A percentile compares a stretch with the other conserved stretches of the same genome.
Conservation (phyloP, 2,888 invertebrate species). For the Flexamia atlantica region DNA sequence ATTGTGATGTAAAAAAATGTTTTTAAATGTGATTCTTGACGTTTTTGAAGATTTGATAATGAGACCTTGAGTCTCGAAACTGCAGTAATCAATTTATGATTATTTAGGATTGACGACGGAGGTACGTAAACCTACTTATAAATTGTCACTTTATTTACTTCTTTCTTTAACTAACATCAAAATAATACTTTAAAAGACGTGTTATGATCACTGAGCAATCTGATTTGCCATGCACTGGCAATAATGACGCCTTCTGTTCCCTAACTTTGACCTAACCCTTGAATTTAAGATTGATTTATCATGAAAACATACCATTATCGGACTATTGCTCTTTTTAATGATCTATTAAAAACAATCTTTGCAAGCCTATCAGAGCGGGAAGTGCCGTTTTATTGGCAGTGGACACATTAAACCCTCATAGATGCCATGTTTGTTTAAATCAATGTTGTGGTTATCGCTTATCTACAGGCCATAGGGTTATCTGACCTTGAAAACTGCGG, state of each 20-base stretch:
- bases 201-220: no score
- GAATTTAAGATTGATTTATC: neutral
- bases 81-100: no score
- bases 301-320: conserved; percentile 9
- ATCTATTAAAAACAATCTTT: conserved; percentile 7
- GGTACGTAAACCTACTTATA: no score
- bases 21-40: no score
- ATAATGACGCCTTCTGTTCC: neutral
- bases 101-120: no score
- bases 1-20: no score
- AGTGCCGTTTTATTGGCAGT: neutral
- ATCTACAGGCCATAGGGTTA: neutral
- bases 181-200: no score
- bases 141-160: no score
- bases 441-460: neutral
- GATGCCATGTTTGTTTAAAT: neutral
- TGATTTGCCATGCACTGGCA: no score
- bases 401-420: conserved; percentile 21
- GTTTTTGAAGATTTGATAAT: no score
- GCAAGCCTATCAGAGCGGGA: neutral
- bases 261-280: neutral
- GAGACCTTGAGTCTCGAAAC: no score
- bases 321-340: neutral
- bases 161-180: no score
- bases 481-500: neutral